Conservation (phyloP, 2,113 vertebrate species). For the Dromas ardeola region DNA sequence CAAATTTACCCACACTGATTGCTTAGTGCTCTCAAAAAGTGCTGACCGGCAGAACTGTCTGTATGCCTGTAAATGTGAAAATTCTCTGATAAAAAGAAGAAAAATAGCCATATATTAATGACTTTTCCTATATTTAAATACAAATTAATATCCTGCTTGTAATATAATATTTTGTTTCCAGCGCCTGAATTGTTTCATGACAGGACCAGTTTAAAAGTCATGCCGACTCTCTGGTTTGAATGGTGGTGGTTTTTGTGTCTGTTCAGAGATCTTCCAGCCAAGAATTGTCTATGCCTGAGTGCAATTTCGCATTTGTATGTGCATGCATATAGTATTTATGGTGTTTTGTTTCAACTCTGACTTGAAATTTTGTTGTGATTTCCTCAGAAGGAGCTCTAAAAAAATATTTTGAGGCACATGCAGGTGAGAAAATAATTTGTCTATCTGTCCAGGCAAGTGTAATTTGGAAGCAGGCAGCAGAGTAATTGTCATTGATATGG, state of each 20-base stretch:
- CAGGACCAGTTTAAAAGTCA: neutral
- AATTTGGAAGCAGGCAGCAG: constrained; percentile 1
- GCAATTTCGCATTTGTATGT: neutral
- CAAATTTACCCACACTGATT: neutral
- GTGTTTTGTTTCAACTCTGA: neutral
- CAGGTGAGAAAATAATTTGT: neutral
- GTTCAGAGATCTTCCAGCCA: neutral
- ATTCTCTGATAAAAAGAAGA: neutral
- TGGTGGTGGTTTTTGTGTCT: neutral
- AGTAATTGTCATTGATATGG: constrained; percentile 45
- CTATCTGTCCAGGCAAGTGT: neutral
- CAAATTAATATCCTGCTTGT: neutral
- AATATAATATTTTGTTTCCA: neutral
- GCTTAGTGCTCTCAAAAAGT: neutral
- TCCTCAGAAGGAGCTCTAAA: neutral
- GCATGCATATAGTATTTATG: neutral
- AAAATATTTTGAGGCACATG: neutral
- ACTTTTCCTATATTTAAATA: neutral
- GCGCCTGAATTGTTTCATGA: neutral
- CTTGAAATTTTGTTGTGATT: neutral
- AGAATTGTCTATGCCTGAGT: neutral
- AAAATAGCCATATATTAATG: neutral
- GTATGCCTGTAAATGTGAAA: neutral
- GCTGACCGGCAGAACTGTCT: neutral
- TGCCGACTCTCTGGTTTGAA: accelerated